Conservation (phyloP, 2,113 vertebrate species). For the Balaeniceps rex region DNA sequence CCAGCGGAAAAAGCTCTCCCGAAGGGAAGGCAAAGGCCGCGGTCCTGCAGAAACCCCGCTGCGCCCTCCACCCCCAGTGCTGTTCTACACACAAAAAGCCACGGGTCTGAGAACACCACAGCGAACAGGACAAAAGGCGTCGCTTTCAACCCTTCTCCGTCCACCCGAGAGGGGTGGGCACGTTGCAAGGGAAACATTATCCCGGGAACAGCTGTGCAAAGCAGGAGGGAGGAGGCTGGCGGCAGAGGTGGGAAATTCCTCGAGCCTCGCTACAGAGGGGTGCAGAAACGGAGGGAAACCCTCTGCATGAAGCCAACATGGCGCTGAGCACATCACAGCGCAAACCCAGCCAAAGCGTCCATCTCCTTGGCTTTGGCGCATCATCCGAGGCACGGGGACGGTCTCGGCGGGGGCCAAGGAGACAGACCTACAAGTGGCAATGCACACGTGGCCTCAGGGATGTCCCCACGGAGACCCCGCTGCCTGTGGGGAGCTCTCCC, state of each 20-base stretch:
- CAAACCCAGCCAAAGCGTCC: background rate
- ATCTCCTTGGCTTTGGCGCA: accelerated
- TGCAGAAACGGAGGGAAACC: background rate
- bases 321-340: background rate
- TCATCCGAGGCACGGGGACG: background rate
- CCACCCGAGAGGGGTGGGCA: background rate
- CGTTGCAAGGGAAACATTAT: background rate
- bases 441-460: background rate
- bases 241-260: background rate
- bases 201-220: background rate
- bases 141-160: background rate
- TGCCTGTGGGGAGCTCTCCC: background rate
- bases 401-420: background rate
- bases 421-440: background rate
- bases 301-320: accelerated
- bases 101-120: background rate
- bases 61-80: background rate
- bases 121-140: background rate
- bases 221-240: background rate
- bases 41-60: background rate
- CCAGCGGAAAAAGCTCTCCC: background rate
- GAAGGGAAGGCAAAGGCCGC: background rate
- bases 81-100: background rate
- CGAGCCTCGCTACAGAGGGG: accelerated
- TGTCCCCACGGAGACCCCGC: accelerated